phyloP scores from a whole-genome alignment of 2,888 invertebrate genomes.

The Drosophila mayaguana region DNA sequence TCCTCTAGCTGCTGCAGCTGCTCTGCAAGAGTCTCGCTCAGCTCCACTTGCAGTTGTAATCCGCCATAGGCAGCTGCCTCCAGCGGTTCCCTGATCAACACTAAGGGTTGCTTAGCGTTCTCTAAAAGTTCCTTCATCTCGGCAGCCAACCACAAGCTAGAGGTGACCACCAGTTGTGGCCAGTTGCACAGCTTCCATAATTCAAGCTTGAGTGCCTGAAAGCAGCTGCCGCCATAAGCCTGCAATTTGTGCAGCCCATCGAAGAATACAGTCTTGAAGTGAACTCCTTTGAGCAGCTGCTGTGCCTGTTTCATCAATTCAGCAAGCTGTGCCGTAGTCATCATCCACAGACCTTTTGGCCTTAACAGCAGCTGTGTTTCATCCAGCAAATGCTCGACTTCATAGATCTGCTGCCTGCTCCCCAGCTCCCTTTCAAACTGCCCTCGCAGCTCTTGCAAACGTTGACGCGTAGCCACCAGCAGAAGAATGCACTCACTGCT shows the following conservation, averaged over 20 bases:
- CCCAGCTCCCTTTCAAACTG: not conserved
- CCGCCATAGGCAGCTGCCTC: conserved; percentile 14
- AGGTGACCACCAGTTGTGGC: conserved; percentile 3
- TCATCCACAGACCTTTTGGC: not conserved
- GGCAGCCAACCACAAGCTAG: conserved; percentile 1
- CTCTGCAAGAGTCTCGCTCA: not conserved
- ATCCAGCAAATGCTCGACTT: not conserved
- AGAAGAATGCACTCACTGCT: not conserved
- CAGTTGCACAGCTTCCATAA: not conserved
- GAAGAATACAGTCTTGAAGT: not conserved
- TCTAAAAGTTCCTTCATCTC: not conserved
- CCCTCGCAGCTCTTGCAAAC: not conserved
- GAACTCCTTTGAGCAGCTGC: not conserved
- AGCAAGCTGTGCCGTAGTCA: not conserved
- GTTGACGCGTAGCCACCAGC: conserved; percentile 2
- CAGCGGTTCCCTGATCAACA: not conserved
- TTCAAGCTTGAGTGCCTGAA: not conserved
- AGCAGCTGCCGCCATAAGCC: conserved; percentile 6
- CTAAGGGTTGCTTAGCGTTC: not conserved
- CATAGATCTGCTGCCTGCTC: not conserved
- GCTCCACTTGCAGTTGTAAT: conserved; percentile 1
- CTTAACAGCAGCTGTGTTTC: not conserved
- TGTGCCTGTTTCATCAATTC: not conserved
- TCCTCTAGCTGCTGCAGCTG: conserved; percentile 11
- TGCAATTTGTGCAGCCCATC: conserved; percentile 9